Base-by-base conservation (phyloP, 2,888 invertebrate genomes). In the Operophtera brumata region DNA sequence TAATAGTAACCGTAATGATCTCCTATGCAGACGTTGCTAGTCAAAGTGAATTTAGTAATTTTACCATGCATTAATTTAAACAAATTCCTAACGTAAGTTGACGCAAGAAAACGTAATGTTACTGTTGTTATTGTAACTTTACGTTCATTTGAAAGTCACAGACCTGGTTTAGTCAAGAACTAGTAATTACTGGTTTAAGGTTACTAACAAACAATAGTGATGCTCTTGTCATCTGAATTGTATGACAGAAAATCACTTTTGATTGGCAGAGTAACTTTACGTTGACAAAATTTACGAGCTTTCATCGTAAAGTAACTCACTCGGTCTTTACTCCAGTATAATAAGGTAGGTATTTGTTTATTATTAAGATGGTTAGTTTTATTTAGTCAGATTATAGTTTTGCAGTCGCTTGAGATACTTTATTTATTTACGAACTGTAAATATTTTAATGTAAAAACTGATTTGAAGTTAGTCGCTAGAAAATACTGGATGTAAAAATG, bases 21-120 rank as follows among this genome's bases (percentile, higher is more conserved):
- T 89, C 88, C 80, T 73, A 76, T 73, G 77, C 70, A 74, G 80
- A 80, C 82, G 79, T 84, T 82, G 83, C 88, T 89, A 89, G 88
- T 89, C 88, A 87, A 78, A 78, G 75, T 80, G 75, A 77, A 67
- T 75, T 76, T 82, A 80, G 77, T 72, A 75, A 69, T 62, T 66
- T 73, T 74, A 77, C 73, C 68, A 71, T 20, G 2, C 76, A 68
- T 71, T 75, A 70, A 70, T 70, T 70, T 51, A 45, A 45, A 45
- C 48, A 30, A 48, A 49, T 47, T 37, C 41, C 42, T 6, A 7
- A 25, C 8, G 12, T 6, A 3, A n/a, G n/a, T 39, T 30, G 7
- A 1, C 6, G 20, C 4, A 20, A 20, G 2, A 20, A 7, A 30
- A 7, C 6, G 9, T 30, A 9, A 6, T 30, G 7, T 30, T 7